Percentiles rank a stretch among this genome's conserved stretches.
phyloP scores from a whole-genome alignment of 2,113 vertebrate species.

The Apodemus speciosus region DNA sequence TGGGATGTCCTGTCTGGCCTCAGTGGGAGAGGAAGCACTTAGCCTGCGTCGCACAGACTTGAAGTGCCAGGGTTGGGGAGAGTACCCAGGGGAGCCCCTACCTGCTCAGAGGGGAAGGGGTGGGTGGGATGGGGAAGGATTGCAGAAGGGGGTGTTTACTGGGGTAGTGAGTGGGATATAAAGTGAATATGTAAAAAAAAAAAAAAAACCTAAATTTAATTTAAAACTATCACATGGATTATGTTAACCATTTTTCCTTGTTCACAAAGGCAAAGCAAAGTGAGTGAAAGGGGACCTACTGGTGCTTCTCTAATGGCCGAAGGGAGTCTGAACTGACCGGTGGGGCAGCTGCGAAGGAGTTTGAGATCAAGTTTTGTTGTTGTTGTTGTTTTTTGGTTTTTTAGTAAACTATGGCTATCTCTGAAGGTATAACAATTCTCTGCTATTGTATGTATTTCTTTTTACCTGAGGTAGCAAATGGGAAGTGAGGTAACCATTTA shows the following conservation, averaged over 20 bases:
- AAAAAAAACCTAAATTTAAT: no score
- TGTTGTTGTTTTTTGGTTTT: no score
- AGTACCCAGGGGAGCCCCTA: no score
- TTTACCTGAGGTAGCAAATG: not conserved
- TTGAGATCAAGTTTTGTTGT: not conserved
- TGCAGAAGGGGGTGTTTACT: no score
- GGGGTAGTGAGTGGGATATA: no score
- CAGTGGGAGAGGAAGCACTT: no score
- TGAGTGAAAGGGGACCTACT: not conserved
- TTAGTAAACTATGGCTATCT: not conserved
- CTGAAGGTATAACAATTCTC: not conserved
- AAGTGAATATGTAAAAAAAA: no score
- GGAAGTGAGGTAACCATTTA: not conserved
- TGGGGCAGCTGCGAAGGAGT: not conserved
- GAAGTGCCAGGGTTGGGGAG: no score
- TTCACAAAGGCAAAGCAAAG: conserved; percentile 41
- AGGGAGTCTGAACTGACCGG: not conserved
- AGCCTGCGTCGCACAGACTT: no score
- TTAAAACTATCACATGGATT: not conserved
- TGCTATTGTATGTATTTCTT: not conserved
- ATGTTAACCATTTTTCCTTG: not conserved
- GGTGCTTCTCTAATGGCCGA: conserved; percentile 2
- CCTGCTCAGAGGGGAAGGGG: no score
- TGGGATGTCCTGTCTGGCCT: no score
- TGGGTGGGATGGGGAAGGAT: no score